Evolutionary conservation across 37 sponge, comb jelly and placozoan genomes (phyloP), one percentile per base, ranked within the genome.

Genomic region (Crambe crambe): DNA sequence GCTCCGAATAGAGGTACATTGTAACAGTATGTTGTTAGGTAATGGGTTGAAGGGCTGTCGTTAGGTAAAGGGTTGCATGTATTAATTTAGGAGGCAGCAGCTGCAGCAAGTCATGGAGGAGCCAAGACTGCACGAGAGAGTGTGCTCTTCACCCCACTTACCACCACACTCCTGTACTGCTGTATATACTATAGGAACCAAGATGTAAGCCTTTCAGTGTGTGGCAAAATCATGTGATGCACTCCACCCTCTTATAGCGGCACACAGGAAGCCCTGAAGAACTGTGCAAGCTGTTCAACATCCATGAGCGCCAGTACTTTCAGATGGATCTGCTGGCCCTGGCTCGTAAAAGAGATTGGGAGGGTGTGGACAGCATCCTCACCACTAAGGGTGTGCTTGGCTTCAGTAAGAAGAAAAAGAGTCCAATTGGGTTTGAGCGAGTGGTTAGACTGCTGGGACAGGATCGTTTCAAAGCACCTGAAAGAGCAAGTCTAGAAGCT

Each of bases 291-390:
- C 27, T 57, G 9, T 89, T 89, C 75, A 80, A 80, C 39, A 62
- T 89, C 20, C 37, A 81, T 22, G 90, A 89, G 47, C 79, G 80
- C 68, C 86, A 85, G 59, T 86, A 75, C 70, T 80, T 85, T 37
- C 73, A 79, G 60, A 42, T 80, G 54, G 38, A 36, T 27, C 63
- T 89, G 26, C 43, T 73, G 22, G 75, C 86, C 32, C 77, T 76
- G 31, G 70, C 75, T 37, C 43, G 35, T 18, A 18, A 37, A 9
- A 32, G 47, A 37, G 72, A 79, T 25, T 89, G 90, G 90, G 37
- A 18, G 8, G 62, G 23, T 12, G 37, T 89, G 47, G 86, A 89
- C 4, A 29, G 15, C 22, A 36, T 89, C n/a, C 51, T 89, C n/a
- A 89, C 90, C 2, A 38, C 85, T 4, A 89, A 89, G 68, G 82